Evolutionary conservation across 1,140 invertebrate genomes (phyloP).

Genomic region (Bombus balteatus): DNA sequence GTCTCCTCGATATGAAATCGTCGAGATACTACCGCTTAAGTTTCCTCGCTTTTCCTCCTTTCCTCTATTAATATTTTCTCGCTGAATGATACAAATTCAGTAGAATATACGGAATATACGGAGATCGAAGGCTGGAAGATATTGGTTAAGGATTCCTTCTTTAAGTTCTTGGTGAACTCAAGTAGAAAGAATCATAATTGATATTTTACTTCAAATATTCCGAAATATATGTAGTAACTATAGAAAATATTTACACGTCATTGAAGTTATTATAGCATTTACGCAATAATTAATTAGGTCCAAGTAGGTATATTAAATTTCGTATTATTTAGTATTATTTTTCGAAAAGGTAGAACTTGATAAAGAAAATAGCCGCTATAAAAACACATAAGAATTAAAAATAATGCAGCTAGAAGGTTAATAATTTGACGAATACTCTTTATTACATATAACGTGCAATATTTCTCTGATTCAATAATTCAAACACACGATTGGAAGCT

Average conservation of each 20-base stretch:
- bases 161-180: neutral
- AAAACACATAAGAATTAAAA: too few relatives aligned
- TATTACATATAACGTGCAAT: neutral
- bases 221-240: neutral
- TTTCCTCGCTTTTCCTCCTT: neutral
- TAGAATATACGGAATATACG: neutral
- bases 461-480: neutral
- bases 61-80: conserved; percentile 10
- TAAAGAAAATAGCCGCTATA: neutral
- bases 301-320: too few relatives aligned
- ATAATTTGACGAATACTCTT: neutral
- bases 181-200: neutral
- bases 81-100: neutral
- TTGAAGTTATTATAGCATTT: too few relatives aligned
- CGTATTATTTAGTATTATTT: too few relatives aligned
- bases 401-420: too few relatives aligned
- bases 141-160: neutral
- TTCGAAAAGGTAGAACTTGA: neutral
- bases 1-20: conserved; percentile 28
- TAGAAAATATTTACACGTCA: too few relatives aligned
- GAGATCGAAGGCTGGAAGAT: neutral
- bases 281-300: too few relatives aligned
- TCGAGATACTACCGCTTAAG: conserved; percentile 20
- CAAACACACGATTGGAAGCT: neutral
- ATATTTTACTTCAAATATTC: neutral